Evolutionary conservation across 1,140 invertebrate species (phyloP).

Genomic region (Apis cerana): DNA sequence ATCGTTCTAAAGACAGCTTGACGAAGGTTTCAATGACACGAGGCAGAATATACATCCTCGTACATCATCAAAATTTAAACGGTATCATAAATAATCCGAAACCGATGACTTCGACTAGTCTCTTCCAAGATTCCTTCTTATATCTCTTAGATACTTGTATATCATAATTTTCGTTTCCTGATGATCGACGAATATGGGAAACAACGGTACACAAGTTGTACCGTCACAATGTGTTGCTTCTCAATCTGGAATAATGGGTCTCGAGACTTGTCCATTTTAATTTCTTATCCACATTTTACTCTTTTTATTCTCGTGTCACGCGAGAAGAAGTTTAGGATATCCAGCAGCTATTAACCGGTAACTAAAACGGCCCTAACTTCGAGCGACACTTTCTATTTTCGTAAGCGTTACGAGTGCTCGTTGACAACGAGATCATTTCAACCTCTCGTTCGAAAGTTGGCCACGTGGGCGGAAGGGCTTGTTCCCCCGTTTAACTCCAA

Average conservation of each 20-base stretch:
- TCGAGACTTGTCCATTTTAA: neutral
- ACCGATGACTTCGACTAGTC: neutral
- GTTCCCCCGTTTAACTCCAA: neutral
- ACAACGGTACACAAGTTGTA: too few relatives aligned
- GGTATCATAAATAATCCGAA: slow-evolving; percentile 45
- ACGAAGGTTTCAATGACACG: slow-evolving; percentile 43
- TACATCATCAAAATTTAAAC: neutral
- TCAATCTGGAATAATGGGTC: neutral
- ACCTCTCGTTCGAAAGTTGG: slow-evolving; percentile 53
- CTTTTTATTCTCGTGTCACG: slow-evolving; percentile 27
- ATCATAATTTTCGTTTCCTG: neutral
- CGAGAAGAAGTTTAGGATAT: slow-evolving; percentile 2
- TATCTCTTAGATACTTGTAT: neutral
- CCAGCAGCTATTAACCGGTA: slow-evolving; percentile 35
- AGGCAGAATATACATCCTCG: slow-evolving; percentile 21
- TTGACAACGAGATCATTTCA: slow-evolving; percentile 44
- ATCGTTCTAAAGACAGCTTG: slow-evolving; percentile 12
- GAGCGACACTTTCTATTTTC: slow-evolving; percentile 57
- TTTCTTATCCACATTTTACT: neutral
- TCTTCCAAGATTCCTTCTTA: neutral
- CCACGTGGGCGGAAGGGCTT: slow-evolving; percentile 44
- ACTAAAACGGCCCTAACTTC: slow-evolving; percentile 25
- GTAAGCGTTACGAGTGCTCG: slow-evolving; percentile 51
- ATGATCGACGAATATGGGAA: neutral
- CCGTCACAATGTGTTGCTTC: neutral